phyloP scores from a whole-genome alignment of 1,140 invertebrate genomes.

The Euwallacea similis region DNA sequence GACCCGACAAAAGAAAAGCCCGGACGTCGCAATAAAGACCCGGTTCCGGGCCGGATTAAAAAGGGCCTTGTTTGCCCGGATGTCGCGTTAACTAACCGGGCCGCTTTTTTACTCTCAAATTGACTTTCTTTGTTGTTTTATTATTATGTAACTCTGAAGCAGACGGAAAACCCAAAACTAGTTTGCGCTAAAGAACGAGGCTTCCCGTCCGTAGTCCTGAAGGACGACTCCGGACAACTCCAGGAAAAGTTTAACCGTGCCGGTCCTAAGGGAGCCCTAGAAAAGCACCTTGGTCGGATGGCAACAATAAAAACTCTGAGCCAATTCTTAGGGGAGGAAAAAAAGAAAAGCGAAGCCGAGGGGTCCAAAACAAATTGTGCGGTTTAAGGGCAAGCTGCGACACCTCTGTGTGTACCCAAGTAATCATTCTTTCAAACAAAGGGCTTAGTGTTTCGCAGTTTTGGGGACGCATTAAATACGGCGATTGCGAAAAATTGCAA shows the following conservation, averaged over 20 bases:
- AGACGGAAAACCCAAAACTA: too few species aligned
- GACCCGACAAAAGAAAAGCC: too few species aligned
- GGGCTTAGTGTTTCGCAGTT: background rate
- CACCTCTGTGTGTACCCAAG: conserved; percentile 19
- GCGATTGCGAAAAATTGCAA: background rate
- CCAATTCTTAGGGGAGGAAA: conserved; percentile 9
- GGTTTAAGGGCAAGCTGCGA: conserved; percentile 29
- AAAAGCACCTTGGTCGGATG: conserved; percentile 18
- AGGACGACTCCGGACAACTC: conserved; percentile 7
- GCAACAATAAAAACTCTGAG: conserved; percentile 22
- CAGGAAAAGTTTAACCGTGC: conserved; percentile 13
- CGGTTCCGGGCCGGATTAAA: too few species aligned
- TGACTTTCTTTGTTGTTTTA: too few species aligned
- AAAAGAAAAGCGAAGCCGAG: conserved; percentile 8
- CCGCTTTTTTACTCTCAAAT: too few species aligned
- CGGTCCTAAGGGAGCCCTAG: conserved; percentile 22
- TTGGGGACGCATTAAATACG: background rate
- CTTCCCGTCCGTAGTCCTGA: conserved; percentile 1
- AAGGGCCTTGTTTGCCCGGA: too few species aligned
- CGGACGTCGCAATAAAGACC: too few species aligned
- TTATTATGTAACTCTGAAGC: too few species aligned
- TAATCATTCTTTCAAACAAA: conserved; percentile 29
- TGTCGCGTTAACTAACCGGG: too few species aligned
- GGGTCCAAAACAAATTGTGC: conserved; percentile 26
- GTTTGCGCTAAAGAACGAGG: too few species aligned